Evolutionary conservation across 2,797 vertebrate species (phyloP).

Genomic region (Eulemur coronatus): DNA sequence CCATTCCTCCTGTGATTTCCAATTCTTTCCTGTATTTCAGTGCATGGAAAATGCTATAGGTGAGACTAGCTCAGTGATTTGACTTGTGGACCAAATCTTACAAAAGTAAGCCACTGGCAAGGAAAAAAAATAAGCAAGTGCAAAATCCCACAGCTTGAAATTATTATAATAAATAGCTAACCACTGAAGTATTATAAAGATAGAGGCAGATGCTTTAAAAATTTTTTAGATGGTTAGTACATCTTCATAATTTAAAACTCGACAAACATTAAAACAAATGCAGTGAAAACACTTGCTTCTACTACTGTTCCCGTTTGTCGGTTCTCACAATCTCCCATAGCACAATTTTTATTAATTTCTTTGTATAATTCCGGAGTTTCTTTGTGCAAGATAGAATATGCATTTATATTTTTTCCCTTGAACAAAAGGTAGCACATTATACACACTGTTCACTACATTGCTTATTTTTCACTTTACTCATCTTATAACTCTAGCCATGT

Average conservation of each 20-base stretch:
- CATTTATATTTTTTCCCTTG: background rate
- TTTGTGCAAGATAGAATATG: background rate
- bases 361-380: background rate
- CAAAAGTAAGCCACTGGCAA: background rate
- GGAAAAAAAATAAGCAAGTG: background rate
- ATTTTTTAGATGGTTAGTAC: background rate
- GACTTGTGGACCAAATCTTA: background rate
- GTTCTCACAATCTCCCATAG: background rate
- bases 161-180: background rate
- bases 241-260: background rate
- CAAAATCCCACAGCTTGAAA: background rate
- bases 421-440: background rate
- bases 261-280: background rate
- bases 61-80: background rate
- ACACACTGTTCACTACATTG: background rate
- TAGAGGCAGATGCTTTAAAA: background rate
- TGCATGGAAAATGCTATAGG: background rate
- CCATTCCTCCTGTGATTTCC: background rate
- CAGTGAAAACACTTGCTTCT: background rate
- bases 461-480: background rate
- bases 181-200: background rate
- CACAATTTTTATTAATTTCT: background rate
- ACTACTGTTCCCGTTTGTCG: background rate
- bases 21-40: background rate
- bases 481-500: background rate